These are phyloP conservation scores for Drosophila pseudoobscura DNA, from an alignment of 1,140 invertebrate genomes.

Conservation along the genomic window DNA sequence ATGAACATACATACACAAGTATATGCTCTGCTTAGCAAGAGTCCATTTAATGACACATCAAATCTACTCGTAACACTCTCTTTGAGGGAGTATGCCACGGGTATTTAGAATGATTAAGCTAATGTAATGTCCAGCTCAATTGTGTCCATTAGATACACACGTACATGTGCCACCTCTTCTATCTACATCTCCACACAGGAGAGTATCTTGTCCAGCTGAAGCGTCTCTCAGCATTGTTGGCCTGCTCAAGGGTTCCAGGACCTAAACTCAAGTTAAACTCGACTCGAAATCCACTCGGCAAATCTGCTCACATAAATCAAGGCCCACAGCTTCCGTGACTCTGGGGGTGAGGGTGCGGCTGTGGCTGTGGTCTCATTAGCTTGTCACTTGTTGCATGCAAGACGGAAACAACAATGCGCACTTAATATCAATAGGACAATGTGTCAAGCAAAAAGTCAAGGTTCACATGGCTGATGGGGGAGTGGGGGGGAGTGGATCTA, in stretches of 20 bases:
- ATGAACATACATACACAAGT: too few relatives aligned
- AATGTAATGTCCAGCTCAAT: too few relatives aligned
- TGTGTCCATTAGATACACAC: too few relatives aligned
- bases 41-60: too few relatives aligned
- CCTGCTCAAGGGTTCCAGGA: not conserved
- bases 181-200: too few relatives aligned
- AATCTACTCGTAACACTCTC: too few relatives aligned
- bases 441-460: slow-evolving; percentile 7
- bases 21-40: too few relatives aligned
- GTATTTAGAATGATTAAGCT: too few relatives aligned
- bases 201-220: too few relatives aligned
- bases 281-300: not conserved
- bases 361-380: slow-evolving; percentile 37
- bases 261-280: not conserved
- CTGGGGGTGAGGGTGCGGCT: not conserved
- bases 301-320: slow-evolving; percentile 4
- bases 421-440: slow-evolving; percentile 51
- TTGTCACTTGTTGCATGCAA: slow-evolving; percentile 49
- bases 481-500: too few relatives aligned
- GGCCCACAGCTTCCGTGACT: not conserved
- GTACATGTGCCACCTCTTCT: too few relatives aligned
- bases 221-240: slow-evolving; percentile 4
- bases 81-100: too few relatives aligned
- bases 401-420: not conserved
- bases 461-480: not conserved